Evolutionary conservation across 2,888 invertebrate genomes (phyloP), one percentile per base, ranked within the genome.

Genomic region (Protophormia terraenovae): DNA sequence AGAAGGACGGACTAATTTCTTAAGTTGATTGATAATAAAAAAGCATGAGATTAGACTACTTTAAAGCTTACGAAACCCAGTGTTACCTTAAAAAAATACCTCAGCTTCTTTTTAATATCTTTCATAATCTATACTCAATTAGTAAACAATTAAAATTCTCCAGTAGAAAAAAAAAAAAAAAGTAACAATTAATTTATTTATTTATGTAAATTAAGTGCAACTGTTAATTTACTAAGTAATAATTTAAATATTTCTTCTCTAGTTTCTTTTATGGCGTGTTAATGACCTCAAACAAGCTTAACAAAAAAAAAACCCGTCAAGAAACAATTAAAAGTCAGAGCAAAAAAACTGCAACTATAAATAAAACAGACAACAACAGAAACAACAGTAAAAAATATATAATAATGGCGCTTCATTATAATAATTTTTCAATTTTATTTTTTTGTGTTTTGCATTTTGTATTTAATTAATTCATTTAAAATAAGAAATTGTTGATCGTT

Each of bases 251-350:
- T 32, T 47, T 24, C 12, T 24, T 3, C 19, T 6, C 6, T 29
- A 22, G 4, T 19, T 24, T 47, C 16, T 73, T 73, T 47, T 47
- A 47, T 45, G 32, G 12, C 45, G 55, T 80, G 80, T 73, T 80
- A 80, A 80, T 80, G 58, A 80, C 80, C 80, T 58, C 47, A 73
- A 67, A 67, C 27, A 2, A 53, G 45, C 62, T 19, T 38, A 19
- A 38, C 38, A 41, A 62, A 29, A 29, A 41, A 76, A 8, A 29
- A 19, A 64, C 10, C n/a, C 5, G 12, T 67, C 27, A 62, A 62
- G 24, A 12, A 62, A 38, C 4, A 24, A 19, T 47, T 24, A 58
- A 58, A 35, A 45, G n/a, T 22, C 14, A 47, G 0, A 16, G 38
- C 32, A 10, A 64, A 64, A 38, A 78, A 64, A 64, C 24, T 60